Evolutionary conservation across 2,888 invertebrate species (phyloP), one percentile per base, ranked within the genome.

Genomic region (Ariolimax columbianus): DNA sequence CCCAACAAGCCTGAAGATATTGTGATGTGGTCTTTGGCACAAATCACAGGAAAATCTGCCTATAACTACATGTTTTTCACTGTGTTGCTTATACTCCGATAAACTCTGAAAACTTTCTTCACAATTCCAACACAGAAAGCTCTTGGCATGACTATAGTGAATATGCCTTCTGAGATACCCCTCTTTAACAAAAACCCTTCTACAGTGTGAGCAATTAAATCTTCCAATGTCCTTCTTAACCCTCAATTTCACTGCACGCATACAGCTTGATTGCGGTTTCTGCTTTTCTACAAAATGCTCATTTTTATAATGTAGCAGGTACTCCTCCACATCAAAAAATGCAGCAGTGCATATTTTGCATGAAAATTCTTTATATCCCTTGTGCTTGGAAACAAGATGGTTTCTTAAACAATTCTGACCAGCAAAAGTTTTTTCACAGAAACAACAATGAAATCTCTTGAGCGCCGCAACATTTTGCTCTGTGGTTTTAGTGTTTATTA

Each of bases 91-190:
- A 36, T 83, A 83, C 0, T 83, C 77, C 19, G 77, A 43, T 26
- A 83, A 43, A 43, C 43, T 77, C 19, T 55, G 63, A 33, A 77
- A 47, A 30, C 43, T 66, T 11, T 83, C 83, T 23, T 63, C 83
- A 36, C 83, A 83, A 33, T 77, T 40, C 83, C 83, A 83, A 36
- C 83, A 83, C 23, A 77, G 30, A 77, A 59, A 83, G 51, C 36
- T 78, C 38, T 78, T 38, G 33, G 59, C 36, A 78, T 78, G 77
- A 36, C 59, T 63, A 40, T 63, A 63, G 17, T 78, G n/a, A 6
- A 59, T 38, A 38, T 78, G 77, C 17, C 59, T 36, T 38, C 40
- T n/a, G 6, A 78, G 38, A 59, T 78, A 78, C 11, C 77, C 55
- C 40, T 78, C 59, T 17, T 78, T 78, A 3, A 19, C 14, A 78